phyloP scores from a whole-genome alignment of 2,797 vertebrate genomes.

The Avahi laniger region DNA sequence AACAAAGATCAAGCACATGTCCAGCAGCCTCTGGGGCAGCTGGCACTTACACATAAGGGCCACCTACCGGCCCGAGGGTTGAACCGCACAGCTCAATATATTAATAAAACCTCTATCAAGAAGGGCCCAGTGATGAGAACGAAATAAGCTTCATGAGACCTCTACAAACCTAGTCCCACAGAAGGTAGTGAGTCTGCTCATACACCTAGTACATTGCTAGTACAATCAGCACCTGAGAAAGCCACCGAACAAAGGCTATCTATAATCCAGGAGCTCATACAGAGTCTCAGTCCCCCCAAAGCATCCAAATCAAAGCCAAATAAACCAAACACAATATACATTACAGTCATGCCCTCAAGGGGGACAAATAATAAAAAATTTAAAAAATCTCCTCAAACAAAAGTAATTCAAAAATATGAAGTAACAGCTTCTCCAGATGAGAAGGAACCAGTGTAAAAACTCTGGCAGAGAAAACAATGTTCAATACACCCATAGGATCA shows the following conservation, averaged over 20 bases:
- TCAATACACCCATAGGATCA: background rate
- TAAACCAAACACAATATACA: background rate
- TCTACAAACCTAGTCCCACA: background rate
- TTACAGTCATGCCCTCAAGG: background rate
- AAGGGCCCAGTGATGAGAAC: background rate
- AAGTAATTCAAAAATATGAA: background rate
- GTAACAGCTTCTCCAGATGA: background rate
- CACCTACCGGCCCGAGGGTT: background rate
- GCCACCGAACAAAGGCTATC: background rate
- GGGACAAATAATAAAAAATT: background rate
- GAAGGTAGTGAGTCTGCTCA: background rate
- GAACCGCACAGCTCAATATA: background rate
- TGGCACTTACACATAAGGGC: too few species aligned
- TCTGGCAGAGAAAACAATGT: background rate
- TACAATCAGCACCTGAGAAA: background rate
- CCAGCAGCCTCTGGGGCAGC: background rate
- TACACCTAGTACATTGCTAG: background rate
- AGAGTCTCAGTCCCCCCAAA: background rate
- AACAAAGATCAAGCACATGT: background rate
- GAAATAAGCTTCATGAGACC: background rate
- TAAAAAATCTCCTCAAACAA: background rate
- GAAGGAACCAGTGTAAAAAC: background rate
- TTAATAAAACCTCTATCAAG: background rate
- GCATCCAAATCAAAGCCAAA: background rate
- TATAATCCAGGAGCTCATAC: background rate